Conservation (phyloP, 2,797 vertebrate species). For the Lacerta agilis region DNA sequence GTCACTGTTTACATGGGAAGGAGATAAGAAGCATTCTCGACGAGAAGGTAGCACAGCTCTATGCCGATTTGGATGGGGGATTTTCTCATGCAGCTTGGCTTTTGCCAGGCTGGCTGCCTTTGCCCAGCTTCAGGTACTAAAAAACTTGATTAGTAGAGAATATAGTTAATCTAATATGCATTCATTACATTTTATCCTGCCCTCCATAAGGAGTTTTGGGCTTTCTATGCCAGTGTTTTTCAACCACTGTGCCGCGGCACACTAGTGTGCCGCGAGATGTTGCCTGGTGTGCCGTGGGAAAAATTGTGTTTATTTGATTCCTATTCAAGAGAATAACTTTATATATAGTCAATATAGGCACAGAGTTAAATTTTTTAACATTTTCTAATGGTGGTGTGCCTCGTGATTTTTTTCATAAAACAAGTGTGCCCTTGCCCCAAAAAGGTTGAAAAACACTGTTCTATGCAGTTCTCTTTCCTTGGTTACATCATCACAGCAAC, state of each 20-base stretch:
- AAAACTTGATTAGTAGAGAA: background rate
- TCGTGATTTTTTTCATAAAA: too few species aligned
- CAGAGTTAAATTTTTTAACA: too few species aligned
- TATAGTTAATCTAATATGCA: background rate
- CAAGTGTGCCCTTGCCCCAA: too few species aligned
- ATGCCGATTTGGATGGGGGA: conserved; percentile 94
- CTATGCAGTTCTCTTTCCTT: background rate
- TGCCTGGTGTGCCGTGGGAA: too few species aligned
- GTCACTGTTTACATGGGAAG: conserved; percentile 93
- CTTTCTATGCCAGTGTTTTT: too few species aligned
- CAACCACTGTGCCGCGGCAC: too few species aligned
- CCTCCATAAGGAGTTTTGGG: background rate
- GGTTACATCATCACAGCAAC: background rate
- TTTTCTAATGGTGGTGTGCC: too few species aligned
- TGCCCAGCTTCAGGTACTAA: conserved; percentile 95
- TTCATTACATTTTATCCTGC: background rate
- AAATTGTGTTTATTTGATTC: too few species aligned
- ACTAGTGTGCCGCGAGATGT: too few species aligned
- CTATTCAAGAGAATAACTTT: too few species aligned
- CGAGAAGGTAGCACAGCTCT: conserved; percentile 92
- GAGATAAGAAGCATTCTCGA: conserved; percentile 91
- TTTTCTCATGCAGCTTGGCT: conserved; percentile 97
- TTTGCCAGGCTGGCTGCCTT: conserved; percentile 92
- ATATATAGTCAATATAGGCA: too few species aligned
- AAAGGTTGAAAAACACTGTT: too few species aligned